phyloP scores from a whole-genome alignment of 2,113 vertebrate species.

The Mus musculus region DNA sequence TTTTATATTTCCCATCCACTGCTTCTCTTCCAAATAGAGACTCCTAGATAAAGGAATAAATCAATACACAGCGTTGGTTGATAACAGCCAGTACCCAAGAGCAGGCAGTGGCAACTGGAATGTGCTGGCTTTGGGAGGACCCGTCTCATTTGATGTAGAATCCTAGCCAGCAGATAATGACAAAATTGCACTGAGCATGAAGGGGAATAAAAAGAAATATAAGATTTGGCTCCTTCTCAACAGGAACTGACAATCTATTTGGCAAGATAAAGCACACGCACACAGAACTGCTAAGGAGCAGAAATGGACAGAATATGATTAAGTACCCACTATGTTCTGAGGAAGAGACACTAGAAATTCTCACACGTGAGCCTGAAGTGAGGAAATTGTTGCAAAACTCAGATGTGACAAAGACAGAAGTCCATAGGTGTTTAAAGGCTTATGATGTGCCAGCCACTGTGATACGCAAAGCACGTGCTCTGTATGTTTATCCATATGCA shows the following conservation, averaged over 20 bases:
- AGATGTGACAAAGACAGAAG: neutral
- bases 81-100: neutral
- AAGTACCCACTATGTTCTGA: conserved; percentile 2
- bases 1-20: neutral
- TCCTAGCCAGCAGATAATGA: conserved; percentile 24
- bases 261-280: conserved; percentile 46
- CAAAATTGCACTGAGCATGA: conserved; percentile 4
- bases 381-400: neutral
- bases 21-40: neutral
- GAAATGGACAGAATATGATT: conserved; percentile 39
- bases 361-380: neutral
- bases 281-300: neutral
- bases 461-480: neutral
- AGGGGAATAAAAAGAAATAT: conserved; percentile 40
- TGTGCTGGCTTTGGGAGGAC: neutral
- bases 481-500: neutral
- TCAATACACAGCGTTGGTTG: neutral
- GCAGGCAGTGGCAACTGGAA: neutral
- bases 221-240: conserved; percentile 1
- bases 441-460: neutral
- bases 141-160: conserved; percentile 20
- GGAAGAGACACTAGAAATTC: conserved; percentile 45
- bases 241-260: conserved; percentile 55
- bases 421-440: neutral
- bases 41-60: neutral